phyloP scores from a whole-genome alignment of 2,113 vertebrate species.

The Corvus cornix region DNA sequence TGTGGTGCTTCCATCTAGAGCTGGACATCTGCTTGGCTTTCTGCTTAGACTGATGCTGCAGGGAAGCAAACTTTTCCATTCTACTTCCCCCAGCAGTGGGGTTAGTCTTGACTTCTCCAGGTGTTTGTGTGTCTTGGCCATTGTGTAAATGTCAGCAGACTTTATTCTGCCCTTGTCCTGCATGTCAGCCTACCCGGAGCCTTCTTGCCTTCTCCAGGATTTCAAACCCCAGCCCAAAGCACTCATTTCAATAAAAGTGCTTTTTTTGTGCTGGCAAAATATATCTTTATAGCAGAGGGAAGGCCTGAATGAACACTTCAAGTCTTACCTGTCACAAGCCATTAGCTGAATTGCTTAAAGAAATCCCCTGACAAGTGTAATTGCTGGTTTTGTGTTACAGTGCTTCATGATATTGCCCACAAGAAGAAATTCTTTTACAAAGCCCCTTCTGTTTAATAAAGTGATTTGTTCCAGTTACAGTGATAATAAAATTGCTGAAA shows the following conservation, averaged over 20 bases:
- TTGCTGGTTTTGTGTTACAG: conserved; percentile 71
- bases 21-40: background rate
- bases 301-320: conserved; percentile 64
- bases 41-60: background rate
- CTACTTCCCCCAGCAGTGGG: background rate
- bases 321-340: conserved; percentile 72
- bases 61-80: background rate
- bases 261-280: conserved; percentile 54
- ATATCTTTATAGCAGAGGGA: conserved; percentile 24
- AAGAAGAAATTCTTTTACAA: conserved; percentile 73
- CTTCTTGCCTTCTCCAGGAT: background rate
- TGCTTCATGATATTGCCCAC: conserved; percentile 71
- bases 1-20: background rate
- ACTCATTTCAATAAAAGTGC: conserved; percentile 56
- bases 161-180: background rate
- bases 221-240: conserved; percentile 54
- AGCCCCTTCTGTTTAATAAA: conserved; percentile 80
- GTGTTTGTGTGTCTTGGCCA: background rate
- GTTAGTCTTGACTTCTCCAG: background rate
- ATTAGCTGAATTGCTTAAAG: conserved; percentile 78
- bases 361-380: conserved; percentile 76
- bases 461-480: conserved; percentile 83
- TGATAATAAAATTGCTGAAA: conserved; percentile 85
- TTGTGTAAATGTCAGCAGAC: background rate
- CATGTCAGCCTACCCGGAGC: fast-evolving